A percentile compares a stretch with the other conserved stretches of the same genome.
Conservation (phyloP, 2,888 invertebrate species). For the Pterostichus niger region DNA sequence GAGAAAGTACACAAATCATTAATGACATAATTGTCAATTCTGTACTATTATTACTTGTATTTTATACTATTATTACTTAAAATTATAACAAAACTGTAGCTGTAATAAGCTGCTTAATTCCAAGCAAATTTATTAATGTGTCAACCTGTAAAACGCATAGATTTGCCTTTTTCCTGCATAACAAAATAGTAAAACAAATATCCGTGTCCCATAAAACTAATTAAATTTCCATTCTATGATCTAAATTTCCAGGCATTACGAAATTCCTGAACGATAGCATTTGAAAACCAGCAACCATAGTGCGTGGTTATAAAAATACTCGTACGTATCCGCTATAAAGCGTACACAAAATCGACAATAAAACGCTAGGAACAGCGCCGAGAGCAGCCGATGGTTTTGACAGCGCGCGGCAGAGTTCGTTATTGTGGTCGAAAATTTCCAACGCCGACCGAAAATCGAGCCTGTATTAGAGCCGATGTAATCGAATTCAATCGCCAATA, state of each 20-base stretch:
- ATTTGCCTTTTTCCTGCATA: background rate
- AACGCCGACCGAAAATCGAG: slow-evolving; percentile 23
- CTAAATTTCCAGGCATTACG: slow-evolving; percentile 37
- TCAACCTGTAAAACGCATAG: background rate
- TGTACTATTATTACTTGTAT: no score
- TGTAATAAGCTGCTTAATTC: background rate
- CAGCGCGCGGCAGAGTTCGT: background rate
- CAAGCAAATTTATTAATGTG: slow-evolving; percentile 7
- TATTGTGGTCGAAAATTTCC: slow-evolving; percentile 1
- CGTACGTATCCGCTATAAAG: slow-evolving; percentile 48
- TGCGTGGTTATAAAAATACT: slow-evolving; percentile 42
- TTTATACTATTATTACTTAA: no score
- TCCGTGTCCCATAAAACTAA: slow-evolving; percentile 37
- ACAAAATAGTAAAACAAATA: slow-evolving; percentile 13
- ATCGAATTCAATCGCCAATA: slow-evolving; percentile 59
- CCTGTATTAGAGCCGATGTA: slow-evolving; percentile 34
- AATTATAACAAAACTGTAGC: no score
- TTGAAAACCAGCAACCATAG: background rate
- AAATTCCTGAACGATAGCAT: slow-evolving; percentile 46
- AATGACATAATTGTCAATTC: no score
- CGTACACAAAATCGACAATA: slow-evolving; percentile 40
- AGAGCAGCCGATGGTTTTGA: slow-evolving; percentile 16
- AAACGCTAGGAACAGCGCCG: slow-evolving; percentile 18
- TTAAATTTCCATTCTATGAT: slow-evolving; percentile 27
- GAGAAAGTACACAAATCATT: no score